Evolutionary conservation across 1,140 invertebrate species (phyloP).

Genomic region (Oncopodura yosiiana): DNA sequence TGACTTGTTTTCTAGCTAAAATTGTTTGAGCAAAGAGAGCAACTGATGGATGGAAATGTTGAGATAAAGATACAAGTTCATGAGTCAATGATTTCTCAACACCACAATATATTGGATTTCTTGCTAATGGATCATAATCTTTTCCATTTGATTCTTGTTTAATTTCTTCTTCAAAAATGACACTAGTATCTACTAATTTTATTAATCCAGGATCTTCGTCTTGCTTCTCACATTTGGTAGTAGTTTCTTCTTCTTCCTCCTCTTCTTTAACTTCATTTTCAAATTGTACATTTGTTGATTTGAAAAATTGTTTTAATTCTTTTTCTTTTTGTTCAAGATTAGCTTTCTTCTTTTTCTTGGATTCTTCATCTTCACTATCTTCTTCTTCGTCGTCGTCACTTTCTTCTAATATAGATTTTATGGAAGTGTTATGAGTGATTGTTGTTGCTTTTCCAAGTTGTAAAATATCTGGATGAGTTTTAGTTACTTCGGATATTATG

Average conservation of each 20-base stretch:
- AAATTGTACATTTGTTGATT: slow-evolving; percentile 31
- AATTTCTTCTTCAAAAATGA: slow-evolving; percentile 31
- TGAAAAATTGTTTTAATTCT: slow-evolving; percentile 40
- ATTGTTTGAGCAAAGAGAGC: slow-evolving; percentile 74
- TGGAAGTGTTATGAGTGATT: too few relatives aligned
- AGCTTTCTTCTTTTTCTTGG: slow-evolving; percentile 31
- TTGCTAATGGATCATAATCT: slow-evolving; percentile 58
- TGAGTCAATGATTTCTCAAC: slow-evolving; percentile 56
- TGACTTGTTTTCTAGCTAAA: slow-evolving; percentile 60
- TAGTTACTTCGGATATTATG: slow-evolving; percentile 60
- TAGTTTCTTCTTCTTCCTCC: slow-evolving; percentile 35
- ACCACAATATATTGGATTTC: slow-evolving; percentile 75
- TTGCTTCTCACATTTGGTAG: slow-evolving; percentile 37
- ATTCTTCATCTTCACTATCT: slow-evolving; percentile 37
- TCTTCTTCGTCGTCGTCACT: slow-evolving; percentile 39
- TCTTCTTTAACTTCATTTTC: slow-evolving; percentile 36
- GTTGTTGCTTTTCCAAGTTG: slow-evolving; percentile 29
- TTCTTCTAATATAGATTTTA: slow-evolving; percentile 8
- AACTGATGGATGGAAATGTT: slow-evolving; percentile 86
- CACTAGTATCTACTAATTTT: slow-evolving; percentile 39
- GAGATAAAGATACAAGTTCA: slow-evolving; percentile 59
- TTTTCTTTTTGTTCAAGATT: slow-evolving; percentile 31
- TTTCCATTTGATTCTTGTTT: slow-evolving; percentile 21
- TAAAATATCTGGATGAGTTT: slow-evolving; percentile 36
- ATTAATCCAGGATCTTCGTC: slow-evolving; percentile 24